Conservation (phyloP, 2,113 vertebrate species). For the Serinus canaria region DNA sequence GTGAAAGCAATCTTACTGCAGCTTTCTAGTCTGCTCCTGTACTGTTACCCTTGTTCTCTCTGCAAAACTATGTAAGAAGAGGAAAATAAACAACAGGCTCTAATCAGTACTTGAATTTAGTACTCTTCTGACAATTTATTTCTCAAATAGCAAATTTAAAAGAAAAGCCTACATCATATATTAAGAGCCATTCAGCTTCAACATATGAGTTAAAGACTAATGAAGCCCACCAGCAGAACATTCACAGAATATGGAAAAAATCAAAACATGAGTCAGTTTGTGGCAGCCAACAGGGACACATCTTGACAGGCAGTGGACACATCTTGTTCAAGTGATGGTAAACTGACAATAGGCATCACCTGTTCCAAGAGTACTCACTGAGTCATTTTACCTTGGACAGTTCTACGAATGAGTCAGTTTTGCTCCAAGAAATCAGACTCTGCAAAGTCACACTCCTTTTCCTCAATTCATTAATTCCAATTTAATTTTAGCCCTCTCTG, state of each 20-base stretch:
- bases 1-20: background rate
- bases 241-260: background rate
- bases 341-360: background rate
- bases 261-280: background rate
- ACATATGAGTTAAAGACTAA: background rate
- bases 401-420: background rate
- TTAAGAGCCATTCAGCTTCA: background rate
- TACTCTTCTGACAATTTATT: background rate
- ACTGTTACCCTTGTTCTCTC: background rate
- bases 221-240: background rate
- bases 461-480: background rate
- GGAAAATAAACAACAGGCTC: background rate
- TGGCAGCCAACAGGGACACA: background rate
- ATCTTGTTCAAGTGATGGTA: background rate
- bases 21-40: background rate
- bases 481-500: background rate
- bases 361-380: background rate
- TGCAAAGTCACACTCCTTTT: background rate
- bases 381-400: background rate
- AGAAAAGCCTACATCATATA: background rate
- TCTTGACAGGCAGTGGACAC: background rate
- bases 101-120: background rate
- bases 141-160: background rate
- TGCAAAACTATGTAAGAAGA: background rate
- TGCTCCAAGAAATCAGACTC: background rate